A percentile compares a stretch with the other conserved stretches of the same genome.
phyloP scores from a whole-genome alignment of 2,888 invertebrate species.

The Tiliacea citrago region DNA sequence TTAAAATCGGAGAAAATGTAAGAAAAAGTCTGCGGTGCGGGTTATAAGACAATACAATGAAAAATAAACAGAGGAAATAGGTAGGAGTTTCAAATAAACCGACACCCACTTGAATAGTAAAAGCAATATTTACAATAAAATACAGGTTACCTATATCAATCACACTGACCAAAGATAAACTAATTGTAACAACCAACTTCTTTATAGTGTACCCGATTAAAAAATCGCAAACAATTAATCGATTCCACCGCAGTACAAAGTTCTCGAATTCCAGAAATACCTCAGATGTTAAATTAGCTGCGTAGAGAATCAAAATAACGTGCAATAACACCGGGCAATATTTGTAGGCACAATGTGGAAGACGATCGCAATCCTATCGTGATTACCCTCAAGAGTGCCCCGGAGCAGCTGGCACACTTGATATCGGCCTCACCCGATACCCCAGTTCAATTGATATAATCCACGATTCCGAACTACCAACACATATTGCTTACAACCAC shows the following conservation, averaged over 20 bases:
- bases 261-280: slow-evolving; percentile 43
- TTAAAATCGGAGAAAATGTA: slow-evolving; percentile 2
- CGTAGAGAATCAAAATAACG: slow-evolving; percentile 54
- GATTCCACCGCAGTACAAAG: slow-evolving; percentile 31
- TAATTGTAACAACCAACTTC: slow-evolving; percentile 1
- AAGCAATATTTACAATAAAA: slow-evolving; percentile 14
- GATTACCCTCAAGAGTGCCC: slow-evolving; percentile 53
- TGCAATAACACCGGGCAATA: slow-evolving; percentile 51
- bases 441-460: slow-evolving; percentile 77
- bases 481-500: slow-evolving; percentile 79
- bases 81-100: background rate
- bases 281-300: slow-evolving; percentile 35
- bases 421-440: slow-evolving; percentile 63
- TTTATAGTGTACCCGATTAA: slow-evolving; percentile 16
- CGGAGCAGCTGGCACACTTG: slow-evolving; percentile 52
- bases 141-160: background rate
- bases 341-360: slow-evolving; percentile 37
- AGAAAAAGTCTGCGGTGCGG: background rate
- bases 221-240: slow-evolving; percentile 33
- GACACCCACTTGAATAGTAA: background rate
- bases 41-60: slow-evolving; percentile 9
- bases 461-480: slow-evolving; percentile 66
- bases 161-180: background rate
- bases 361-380: slow-evolving; percentile 51
- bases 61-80: slow-evolving; percentile 8